Evolutionary conservation across 2,888 invertebrate genomes (phyloP), one percentile per base, ranked within the genome.

Genomic region (Oscheius onirici): DNA sequence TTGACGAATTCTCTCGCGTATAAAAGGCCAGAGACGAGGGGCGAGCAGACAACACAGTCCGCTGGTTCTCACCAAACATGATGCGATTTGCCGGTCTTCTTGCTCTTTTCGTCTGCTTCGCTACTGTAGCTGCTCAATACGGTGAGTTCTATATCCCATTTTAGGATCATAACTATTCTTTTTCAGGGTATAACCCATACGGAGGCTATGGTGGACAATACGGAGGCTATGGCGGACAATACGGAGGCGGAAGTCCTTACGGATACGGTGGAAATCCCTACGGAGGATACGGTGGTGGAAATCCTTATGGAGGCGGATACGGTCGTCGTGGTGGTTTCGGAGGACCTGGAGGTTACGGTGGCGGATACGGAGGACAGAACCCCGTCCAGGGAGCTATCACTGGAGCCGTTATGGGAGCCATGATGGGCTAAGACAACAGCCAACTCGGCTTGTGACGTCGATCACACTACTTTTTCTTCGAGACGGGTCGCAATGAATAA

Each of bases 391-490:
- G 55, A 55, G 55, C 55, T 26, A 55, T 55, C 28, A 15, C 22
- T 24, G 55, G 55, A 55, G 55, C 55, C 5, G 28, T 55, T 28
- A 55, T 55, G 55, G 55, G 55, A 55, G 55, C 28, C 55, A 55
- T 55, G 55, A 24, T 55, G 24, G 55, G 55, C 15, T 55, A 55
- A 55, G 34, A 34, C 34, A 3, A 34, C 8, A 34, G 8, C 8
- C 34, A 34, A 34, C 34, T 34, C 8, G 34, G 34, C 8, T 34
- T 34, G 34, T 34, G 34, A 34, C 34, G 34, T 34, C 34, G 34
- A 34, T 34, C 34, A 34, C 34, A 6, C 34, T 34, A 34, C 34
- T 6, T 34, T 34, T 34, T 34, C 34, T 34, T 0, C 34, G 34
- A 34, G 34, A 34, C 34, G 34, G 34, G 34, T 34, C 34, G 34